Evolutionary conservation across 2,888 invertebrate genomes (phyloP).

Genomic region (Oligia latruncula): DNA sequence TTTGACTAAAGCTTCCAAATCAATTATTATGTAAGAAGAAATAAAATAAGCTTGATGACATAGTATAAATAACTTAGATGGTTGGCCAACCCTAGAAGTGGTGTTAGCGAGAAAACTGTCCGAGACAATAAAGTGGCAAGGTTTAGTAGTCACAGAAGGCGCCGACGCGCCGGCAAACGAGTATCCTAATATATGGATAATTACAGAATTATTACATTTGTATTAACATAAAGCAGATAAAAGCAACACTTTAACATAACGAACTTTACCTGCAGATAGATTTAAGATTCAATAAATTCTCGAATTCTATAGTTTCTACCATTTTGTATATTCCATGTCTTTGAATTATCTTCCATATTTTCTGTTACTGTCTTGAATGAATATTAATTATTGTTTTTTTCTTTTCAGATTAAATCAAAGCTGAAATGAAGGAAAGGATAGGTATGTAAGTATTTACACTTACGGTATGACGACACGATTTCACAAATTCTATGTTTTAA

Average conservation of each 20-base stretch:
- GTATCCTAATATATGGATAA: conserved; percentile 36
- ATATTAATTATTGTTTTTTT: conserved; percentile 37
- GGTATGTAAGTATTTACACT: conserved; percentile 69
- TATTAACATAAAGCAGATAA: conserved; percentile 49
- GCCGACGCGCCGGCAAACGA: conserved; percentile 40
- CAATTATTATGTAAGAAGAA: background rate
- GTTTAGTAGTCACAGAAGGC: conserved; percentile 37
- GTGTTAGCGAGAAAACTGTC: conserved; percentile 8
- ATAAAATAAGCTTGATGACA: background rate
- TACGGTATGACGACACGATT: conserved; percentile 3
- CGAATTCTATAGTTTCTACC: conserved; percentile 9
- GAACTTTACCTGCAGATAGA: conserved; percentile 29
- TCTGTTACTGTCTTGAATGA: background rate
- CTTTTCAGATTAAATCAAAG: conserved; percentile 79
- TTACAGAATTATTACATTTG: conserved; percentile 26
- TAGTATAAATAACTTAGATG: background rate
- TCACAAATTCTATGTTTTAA: background rate
- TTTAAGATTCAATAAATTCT: conserved; percentile 36
- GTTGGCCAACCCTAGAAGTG: conserved; percentile 14
- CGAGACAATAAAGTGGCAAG: conserved; percentile 37
- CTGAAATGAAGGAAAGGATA: conserved; percentile 85
- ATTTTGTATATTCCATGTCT: conserved; percentile 10
- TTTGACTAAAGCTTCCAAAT: background rate
- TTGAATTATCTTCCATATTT: background rate
- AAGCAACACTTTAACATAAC: conserved; percentile 25